Evolutionary conservation across 2,113 vertebrate species (phyloP).

Genomic region (Erythrocercus mccallii): DNA sequence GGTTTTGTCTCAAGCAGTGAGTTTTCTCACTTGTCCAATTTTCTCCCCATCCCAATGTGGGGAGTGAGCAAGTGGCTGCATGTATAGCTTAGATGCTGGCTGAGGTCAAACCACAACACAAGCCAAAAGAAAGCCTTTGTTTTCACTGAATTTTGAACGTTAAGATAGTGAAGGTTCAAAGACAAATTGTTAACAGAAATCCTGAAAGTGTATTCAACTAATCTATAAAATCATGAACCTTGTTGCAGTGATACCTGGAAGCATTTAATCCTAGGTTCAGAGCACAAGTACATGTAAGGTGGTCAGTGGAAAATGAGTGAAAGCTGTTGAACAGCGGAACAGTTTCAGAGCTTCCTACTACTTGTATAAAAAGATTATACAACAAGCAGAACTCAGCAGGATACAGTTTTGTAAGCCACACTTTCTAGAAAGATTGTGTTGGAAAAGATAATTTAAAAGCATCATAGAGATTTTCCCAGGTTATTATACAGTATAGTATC

Average conservation of each 20-base stretch:
- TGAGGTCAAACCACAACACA: not conserved
- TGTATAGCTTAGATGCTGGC: not conserved
- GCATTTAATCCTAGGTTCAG: not conserved
- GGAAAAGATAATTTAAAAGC: not conserved
- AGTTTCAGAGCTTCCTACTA: not conserved
- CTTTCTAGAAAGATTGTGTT: not conserved
- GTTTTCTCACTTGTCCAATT: not conserved
- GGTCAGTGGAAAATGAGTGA: not conserved
- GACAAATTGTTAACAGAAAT: not conserved
- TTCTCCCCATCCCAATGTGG: not conserved
- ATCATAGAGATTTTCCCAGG: not conserved
- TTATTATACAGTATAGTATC: not conserved
- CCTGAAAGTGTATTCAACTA: not conserved
- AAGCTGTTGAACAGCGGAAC: not conserved
- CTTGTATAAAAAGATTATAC: not conserved
- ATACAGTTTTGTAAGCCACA: not conserved
- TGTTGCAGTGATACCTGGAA: not conserved
- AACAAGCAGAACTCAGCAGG: not conserved
- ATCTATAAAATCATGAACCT: not conserved
- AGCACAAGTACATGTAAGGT: not conserved
- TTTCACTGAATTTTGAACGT: not conserved
- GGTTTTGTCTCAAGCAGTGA: not conserved
- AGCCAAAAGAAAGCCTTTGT: not conserved
- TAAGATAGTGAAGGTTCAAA: not conserved
- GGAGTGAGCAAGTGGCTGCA: rapidly evolving